Base-by-base conservation (phyloP, 2,797 vertebrate genomes). In the Okamejei kenojei region DNA sequence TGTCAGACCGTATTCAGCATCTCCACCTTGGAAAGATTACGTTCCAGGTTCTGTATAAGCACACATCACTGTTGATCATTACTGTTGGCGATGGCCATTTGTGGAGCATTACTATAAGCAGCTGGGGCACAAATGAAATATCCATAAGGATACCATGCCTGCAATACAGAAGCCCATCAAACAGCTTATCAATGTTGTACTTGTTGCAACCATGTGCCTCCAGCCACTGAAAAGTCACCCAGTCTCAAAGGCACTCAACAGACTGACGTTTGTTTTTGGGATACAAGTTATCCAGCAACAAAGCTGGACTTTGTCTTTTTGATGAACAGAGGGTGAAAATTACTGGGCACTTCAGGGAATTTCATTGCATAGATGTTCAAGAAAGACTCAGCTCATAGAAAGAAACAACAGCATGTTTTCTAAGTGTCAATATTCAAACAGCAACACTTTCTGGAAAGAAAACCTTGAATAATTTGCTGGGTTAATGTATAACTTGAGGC, bases 181-280 rank as follows among this genome's bases (percentile, higher is more conserved):
- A 35, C 45, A 38, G n/a, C 2, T 32, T 17, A 90, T 73, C 88
- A 91, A 73, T 73, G 65, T 35, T 2, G 9, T 45, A 19, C 38
- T 91, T 91, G 35, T 91, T 91, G 88, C 65, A 73, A 19, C n/a
- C 35, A 73, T 26, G 26, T 45, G 35, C 88, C 35, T 91, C 88
- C 35, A 73, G 88, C 68, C 68, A 45, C 10, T 19, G 38, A 32
- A 45, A 9, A 91, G 21, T 45, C 88, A 65, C 32, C 65, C 32
- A 91, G 32, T 91, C 88, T 45, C 35, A 11, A 26, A 45, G 35
- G 38, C 88, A 32, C 23, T 32, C 26, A 45, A 73, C 35, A 21
- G 35, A 26, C 88, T 73, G 86, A 90, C 7, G 68, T 71, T 35
- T 90, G 38, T 35, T 68, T 84, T 90, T 8, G 0, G 65, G 19